A percentile compares a stretch with the other conserved stretches of the same genome.
Evolutionary conservation across 2,888 invertebrate genomes (phyloP).

Genomic region (Brenthis ino): DNA sequence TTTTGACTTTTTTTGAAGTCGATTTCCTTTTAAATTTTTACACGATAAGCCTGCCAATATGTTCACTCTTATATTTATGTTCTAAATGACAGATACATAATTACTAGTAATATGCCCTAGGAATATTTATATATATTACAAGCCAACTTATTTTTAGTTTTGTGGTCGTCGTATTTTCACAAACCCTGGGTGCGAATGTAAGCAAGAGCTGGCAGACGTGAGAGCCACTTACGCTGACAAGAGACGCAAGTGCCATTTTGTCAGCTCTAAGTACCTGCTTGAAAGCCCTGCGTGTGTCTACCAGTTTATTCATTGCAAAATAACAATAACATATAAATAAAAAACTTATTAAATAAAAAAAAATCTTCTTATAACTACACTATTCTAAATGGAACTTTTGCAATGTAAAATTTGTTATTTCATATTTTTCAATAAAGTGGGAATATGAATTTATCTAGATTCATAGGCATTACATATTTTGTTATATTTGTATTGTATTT

Average conservation of each 20-base stretch:
- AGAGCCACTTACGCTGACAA: slow-evolving; percentile 51
- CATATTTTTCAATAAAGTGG: too few species aligned
- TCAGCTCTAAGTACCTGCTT: slow-evolving; percentile 44
- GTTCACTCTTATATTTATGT: too few species aligned
- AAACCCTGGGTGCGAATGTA: slow-evolving; percentile 23
- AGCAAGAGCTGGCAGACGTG: slow-evolving; percentile 28
- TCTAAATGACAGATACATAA: neutral
- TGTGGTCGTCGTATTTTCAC: slow-evolving; percentile 12
- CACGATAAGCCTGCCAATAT: too few species aligned
- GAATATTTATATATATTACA: neutral
- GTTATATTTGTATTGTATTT: too few species aligned
- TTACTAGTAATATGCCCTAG: neutral
- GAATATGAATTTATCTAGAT: too few species aligned
- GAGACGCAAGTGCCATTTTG: slow-evolving; percentile 57
- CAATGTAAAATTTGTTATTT: too few species aligned
- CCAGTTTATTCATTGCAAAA: slow-evolving; percentile 26
- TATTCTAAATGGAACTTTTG: too few species aligned
- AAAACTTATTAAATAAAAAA: neutral
- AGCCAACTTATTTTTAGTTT: slow-evolving; percentile 1
- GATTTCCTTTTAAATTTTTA: too few species aligned
- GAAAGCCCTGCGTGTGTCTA: slow-evolving; percentile 30
- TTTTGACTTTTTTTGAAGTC: too few species aligned
- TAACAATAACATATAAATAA: slow-evolving; percentile 12
- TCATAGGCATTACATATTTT: too few species aligned
- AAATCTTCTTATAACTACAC: too few species aligned